A percentile compares a stretch with the other conserved stretches of the same genome.
Evolutionary conservation across 2,888 invertebrate genomes (phyloP).

Genomic region (Uropetala carovei): DNA sequence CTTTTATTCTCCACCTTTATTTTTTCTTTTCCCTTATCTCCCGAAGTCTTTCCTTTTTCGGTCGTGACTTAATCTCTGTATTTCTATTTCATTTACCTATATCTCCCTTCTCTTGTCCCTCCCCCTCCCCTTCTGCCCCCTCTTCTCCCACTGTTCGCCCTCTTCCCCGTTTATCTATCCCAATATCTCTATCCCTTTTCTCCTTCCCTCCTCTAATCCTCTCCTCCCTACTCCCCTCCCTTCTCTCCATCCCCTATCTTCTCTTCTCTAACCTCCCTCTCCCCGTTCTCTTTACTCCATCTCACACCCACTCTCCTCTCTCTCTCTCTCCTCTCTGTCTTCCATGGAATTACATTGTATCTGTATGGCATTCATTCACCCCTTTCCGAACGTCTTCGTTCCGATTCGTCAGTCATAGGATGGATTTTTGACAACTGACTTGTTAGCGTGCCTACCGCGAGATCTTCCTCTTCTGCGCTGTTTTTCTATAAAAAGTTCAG

Average conservation of each 20-base stretch:
- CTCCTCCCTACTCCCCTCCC: background rate
- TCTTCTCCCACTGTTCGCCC: background rate
- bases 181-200: background rate
- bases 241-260: background rate
- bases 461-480: background rate
- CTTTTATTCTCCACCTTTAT: no score
- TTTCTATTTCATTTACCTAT: background rate
- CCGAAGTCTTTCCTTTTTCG: no score
- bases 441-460: background rate
- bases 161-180: background rate
- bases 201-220: background rate
- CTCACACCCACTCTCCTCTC: no score
- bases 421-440: background rate
- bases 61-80: no score
- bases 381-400: background rate
- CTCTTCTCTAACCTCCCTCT: background rate
- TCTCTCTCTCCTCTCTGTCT: background rate
- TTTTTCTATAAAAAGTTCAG: no score
- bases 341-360: background rate
- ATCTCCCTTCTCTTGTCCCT: background rate
- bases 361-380: background rate
- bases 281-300: background rate
- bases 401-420: background rate
- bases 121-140: background rate
- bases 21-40: no score